Evolutionary conservation across 2,888 invertebrate genomes (phyloP).

Genomic region (Meliscaeva auricollis): DNA sequence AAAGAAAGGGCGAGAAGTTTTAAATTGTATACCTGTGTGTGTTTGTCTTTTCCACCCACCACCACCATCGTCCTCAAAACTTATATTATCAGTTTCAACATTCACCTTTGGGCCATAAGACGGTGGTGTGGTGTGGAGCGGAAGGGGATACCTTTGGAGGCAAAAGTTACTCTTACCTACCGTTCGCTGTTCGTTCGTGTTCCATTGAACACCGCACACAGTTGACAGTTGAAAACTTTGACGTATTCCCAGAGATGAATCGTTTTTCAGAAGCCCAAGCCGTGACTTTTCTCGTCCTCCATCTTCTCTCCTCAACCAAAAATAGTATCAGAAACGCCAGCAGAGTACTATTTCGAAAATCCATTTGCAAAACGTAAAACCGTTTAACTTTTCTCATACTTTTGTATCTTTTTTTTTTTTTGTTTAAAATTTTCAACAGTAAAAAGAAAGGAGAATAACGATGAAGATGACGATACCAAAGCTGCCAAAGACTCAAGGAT

Average conservation of each 20-base stretch:
- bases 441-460: not conserved
- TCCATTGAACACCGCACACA: slow-evolving; percentile 51
- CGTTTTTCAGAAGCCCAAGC: slow-evolving; percentile 31
- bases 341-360: slow-evolving; percentile 64
- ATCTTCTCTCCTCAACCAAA: not conserved
- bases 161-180: slow-evolving; percentile 21
- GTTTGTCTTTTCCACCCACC: slow-evolving; percentile 1
- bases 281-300: not conserved
- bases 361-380: slow-evolving; percentile 71
- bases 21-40: slow-evolving; percentile 33
- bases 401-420: slow-evolving; percentile 68
- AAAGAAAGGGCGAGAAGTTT: slow-evolving; percentile 9
- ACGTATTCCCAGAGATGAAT: slow-evolving; percentile 53
- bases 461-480: slow-evolving; percentile 3
- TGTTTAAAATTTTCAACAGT: slow-evolving; percentile 20
- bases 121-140: too few species aligned
- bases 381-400: slow-evolving; percentile 73
- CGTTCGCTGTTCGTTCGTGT: slow-evolving; percentile 24
- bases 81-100: slow-evolving; percentile 67
- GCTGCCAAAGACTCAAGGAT: slow-evolving; percentile 18
- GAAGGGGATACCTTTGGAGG: not conserved
- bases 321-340: slow-evolving; percentile 58
- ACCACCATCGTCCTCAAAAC: slow-evolving; percentile 8
- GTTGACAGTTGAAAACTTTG: slow-evolving; percentile 69
- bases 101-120: slow-evolving; percentile 54